These are phyloP conservation scores for Poecilia latipinna DNA, from an alignment of 2,113 vertebrate species.

Conservation along the genomic window DNA sequence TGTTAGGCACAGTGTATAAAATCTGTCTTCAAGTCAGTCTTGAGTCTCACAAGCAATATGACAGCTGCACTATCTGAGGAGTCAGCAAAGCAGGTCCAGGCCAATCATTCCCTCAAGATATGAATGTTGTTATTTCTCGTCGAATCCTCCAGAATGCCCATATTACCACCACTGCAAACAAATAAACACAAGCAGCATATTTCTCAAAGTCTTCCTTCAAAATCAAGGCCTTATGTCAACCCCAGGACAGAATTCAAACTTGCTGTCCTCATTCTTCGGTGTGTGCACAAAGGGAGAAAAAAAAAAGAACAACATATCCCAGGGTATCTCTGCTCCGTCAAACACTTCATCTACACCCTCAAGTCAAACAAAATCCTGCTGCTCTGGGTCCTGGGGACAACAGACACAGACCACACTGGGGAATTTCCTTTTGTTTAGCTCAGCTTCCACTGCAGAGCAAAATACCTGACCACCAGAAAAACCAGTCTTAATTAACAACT, in stretches of 20 bases:
- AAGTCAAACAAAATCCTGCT: constrained; percentile 38
- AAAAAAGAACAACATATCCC: background rate
- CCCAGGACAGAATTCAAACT: constrained; percentile 7
- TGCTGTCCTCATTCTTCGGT: constrained; percentile 1
- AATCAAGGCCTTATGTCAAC: background rate
- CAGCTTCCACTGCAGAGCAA: constrained; percentile 31
- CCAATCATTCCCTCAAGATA: background rate
- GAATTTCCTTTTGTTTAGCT: constrained; percentile 8
- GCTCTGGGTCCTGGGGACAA: constrained; percentile 7
- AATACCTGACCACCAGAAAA: constrained; percentile 25
- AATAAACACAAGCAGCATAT: background rate
- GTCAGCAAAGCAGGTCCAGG: background rate
- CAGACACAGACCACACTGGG: constrained; percentile 8
- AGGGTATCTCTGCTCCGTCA: constrained; percentile 6
- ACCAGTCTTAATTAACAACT: background rate
- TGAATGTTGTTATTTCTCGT: background rate
- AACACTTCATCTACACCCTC: constrained; percentile 13
- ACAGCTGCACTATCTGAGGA: background rate
- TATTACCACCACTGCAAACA: background rate
- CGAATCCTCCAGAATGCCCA: background rate
- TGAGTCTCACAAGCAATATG: background rate
- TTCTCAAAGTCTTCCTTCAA: background rate
- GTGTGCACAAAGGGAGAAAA: background rate
- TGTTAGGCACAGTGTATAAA: background rate
- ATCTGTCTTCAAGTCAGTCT: background rate